Evolutionary conservation across 2,797 vertebrate species (phyloP), one percentile per base, ranked within the genome.

Genomic region (Anas capensis): DNA sequence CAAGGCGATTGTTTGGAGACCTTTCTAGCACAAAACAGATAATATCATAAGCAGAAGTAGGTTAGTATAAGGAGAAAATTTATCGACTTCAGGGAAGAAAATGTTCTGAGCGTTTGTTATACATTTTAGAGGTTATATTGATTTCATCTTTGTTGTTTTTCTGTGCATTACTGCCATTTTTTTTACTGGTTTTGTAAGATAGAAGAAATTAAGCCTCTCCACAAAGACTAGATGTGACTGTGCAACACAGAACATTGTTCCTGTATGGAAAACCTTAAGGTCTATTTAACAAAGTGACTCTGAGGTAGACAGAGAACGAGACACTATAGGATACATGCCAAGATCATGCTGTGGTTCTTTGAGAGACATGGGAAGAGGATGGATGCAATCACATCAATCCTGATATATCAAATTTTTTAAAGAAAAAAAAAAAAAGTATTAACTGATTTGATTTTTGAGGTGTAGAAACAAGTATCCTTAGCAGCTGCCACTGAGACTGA

Each of bases 1-100:
- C 92, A 96, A 96, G 97, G 95, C 83, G 87, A 96, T 96, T 83
- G 93, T 97, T 95, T 95, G 94, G 85, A 97, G 94, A 93, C 77
- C 71, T 95, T 72, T 93, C 8, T 78, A 82, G 77, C 77, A 90
- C 81, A 94, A 97, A 94, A 66, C 82, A 95, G 93, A 97, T 90
- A 92, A 90, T 93, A 93, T 89, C 92, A 86, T 83, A 90, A 90
- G 75, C 89, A 95, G 84, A 96, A 95, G 60, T 91, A 96, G 71
- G 75, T 86, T 72, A 82, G 51, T 87, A n/a, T 49, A 71, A 88
- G 38, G 33, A 92, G 78, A 79, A 88, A 82, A 93, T 70, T 5
- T 61, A 77, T 84, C 0, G 1, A 26, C 14, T 34, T 87, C 6
- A 33, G 64, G 44, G 23, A 92, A 91, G 58, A 83, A 34, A 91